Conservation (phyloP, 35 echinoderm and acorn worm genomes). For the Acanthaster planci region DNA sequence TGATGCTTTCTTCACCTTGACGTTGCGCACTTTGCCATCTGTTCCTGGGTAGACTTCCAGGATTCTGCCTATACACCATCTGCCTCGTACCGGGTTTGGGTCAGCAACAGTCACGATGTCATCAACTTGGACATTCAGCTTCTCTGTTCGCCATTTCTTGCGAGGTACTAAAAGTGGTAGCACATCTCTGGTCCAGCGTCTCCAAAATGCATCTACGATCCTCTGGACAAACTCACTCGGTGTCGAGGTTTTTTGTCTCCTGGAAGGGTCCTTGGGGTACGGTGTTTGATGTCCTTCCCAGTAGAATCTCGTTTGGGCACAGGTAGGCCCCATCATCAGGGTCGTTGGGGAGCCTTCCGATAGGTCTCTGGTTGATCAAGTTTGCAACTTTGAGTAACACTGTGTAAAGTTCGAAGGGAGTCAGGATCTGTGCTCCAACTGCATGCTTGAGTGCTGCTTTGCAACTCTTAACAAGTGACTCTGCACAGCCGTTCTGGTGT, state of each 20-base stretch:
- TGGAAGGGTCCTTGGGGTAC: too few relatives aligned
- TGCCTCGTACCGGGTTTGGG: neutral
- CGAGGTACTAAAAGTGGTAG: neutral
- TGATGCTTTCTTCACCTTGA: too few relatives aligned
- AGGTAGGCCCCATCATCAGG: too few relatives aligned
- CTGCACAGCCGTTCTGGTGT: slow-evolving; percentile 61
- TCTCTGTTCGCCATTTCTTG: neutral
- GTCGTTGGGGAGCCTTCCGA: slow-evolving; percentile 31
- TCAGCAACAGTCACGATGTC: neutral
- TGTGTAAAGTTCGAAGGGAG: slow-evolving; percentile 55
- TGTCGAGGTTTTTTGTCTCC: too few relatives aligned
- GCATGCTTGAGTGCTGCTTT: slow-evolving; percentile 52
- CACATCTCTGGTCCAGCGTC: neutral
- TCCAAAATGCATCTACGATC: too few relatives aligned
- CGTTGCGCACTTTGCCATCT: neutral
- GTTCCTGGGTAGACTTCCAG: neutral
- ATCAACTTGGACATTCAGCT: neutral
- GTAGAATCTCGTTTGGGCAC: too few relatives aligned
- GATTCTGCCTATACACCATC: neutral
- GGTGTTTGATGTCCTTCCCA: too few relatives aligned
- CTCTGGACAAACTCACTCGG: too few relatives aligned
- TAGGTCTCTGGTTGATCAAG: slow-evolving; percentile 39
- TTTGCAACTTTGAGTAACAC: slow-evolving; percentile 48
- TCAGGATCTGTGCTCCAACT: slow-evolving; percentile 65
- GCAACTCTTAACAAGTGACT: slow-evolving; percentile 53